These are phyloP conservation scores for Nothobranchius kuhntae DNA, from an alignment of 2,113 vertebrate species.

Conservation along the genomic window DNA sequence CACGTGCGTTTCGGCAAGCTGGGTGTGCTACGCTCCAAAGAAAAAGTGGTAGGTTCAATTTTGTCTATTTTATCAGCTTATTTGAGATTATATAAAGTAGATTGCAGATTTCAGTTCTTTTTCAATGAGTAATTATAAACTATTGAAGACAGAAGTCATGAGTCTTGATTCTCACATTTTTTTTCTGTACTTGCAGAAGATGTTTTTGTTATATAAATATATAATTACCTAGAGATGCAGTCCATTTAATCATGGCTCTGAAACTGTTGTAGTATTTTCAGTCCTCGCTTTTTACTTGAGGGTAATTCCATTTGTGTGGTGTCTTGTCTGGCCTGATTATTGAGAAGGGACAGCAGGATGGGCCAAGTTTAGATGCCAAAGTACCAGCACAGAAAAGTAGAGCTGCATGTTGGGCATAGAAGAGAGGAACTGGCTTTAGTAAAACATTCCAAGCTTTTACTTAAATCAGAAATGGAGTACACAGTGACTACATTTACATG, in stretches of 20 bases:
- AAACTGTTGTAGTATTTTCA: slow-evolving; percentile 33
- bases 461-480: slow-evolving; percentile 12
- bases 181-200: slow-evolving; percentile 10
- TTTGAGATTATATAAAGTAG: too few species aligned
- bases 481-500: slow-evolving; percentile 69
- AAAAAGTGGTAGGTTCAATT: slow-evolving; percentile 91
- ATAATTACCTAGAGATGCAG: neutral
- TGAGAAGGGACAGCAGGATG: neutral
- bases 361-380: neutral
- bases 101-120: too few species aligned
- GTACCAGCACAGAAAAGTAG: neutral
- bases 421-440: neutral
- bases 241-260: slow-evolving; percentile 29
- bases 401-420: neutral
- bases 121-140: neutral
- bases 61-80: too few species aligned
- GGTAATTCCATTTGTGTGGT: slow-evolving; percentile 2
- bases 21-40: slow-evolving; percentile 94
- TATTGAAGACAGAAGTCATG: neutral
- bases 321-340: slow-evolving; percentile 4
- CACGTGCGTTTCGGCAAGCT: slow-evolving; percentile 98
- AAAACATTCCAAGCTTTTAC: neutral
- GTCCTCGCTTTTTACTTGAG: neutral
- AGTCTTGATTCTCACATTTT: neutral
- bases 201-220: slow-evolving; percentile 7